Evolutionary conservation across 2,888 invertebrate species (phyloP).

Genomic region (Dione juno): DNA sequence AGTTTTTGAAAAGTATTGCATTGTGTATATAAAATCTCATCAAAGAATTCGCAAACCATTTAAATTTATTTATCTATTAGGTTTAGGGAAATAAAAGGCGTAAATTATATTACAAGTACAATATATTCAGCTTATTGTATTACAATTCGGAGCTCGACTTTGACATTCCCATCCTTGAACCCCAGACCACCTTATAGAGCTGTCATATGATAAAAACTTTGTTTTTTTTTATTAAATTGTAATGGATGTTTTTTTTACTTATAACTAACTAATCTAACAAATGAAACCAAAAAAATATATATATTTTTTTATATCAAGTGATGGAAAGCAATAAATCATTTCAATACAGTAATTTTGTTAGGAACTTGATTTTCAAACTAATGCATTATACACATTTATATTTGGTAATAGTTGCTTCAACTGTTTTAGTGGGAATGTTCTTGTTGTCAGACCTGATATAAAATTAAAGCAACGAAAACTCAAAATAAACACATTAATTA

Average conservation of each 20-base stretch:
- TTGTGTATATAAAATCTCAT: no score
- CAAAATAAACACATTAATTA: neutral
- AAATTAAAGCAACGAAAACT: neutral
- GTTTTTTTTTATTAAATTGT: neutral
- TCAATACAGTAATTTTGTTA: no score
- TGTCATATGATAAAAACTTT: constrained; percentile 4
- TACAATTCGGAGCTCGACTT: constrained; percentile 2
- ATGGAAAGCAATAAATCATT: no score
- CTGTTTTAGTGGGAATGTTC: neutral
- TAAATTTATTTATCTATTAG: no score
- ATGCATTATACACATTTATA: neutral
- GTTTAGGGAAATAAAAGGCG: constrained; percentile 9
- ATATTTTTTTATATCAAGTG: no score
- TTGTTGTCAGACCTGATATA: neutral
- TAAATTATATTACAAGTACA: constrained; percentile 18
- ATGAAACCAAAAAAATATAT: no score
- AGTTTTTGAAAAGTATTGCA: no score
- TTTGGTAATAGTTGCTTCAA: neutral
- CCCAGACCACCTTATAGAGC: neutral
- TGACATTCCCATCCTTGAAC: constrained; percentile 6
- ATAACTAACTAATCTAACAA: neutral
- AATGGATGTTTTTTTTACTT: neutral
- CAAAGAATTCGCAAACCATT: no score
- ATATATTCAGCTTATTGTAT: constrained; percentile 21
- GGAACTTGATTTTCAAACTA: neutral